Evolutionary conservation across 2,113 vertebrate species (phyloP).

Genomic region (Dicaeum eximium): DNA sequence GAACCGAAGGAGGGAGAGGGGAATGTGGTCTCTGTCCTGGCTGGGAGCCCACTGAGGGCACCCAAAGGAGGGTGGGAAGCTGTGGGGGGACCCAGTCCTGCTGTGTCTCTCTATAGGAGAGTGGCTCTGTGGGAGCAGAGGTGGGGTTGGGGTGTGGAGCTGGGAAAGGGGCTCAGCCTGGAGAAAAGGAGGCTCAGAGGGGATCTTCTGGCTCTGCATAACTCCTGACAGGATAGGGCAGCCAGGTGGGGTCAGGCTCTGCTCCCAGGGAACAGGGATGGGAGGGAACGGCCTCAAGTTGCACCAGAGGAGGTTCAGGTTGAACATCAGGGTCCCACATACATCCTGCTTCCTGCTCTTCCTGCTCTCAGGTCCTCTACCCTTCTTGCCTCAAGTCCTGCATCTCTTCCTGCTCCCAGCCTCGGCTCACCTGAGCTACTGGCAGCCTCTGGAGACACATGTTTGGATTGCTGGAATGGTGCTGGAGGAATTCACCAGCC

Average conservation of each 20-base stretch:
- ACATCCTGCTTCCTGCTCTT: neutral
- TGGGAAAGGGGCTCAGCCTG: neutral
- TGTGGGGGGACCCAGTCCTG: rapidly evolving
- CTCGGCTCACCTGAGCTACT: neutral
- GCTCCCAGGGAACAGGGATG: neutral
- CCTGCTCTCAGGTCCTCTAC: neutral
- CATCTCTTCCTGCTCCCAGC: neutral
- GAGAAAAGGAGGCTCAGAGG: neutral
- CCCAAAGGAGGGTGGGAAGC: neutral
- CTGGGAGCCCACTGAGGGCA: neutral
- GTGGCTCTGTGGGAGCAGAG: neutral
- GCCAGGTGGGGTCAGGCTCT: rapidly evolving
- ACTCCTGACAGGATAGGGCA: neutral
- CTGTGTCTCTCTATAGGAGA: rapidly evolving
- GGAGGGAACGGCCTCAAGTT: rapidly evolving
- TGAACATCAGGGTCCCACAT: neutral
- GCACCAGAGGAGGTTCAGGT: rapidly evolving
- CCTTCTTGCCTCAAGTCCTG: neutral
- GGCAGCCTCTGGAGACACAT: neutral
- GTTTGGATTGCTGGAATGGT: neutral
- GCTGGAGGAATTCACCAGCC: neutral
- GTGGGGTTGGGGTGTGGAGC: neutral
- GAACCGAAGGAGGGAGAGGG: neutral
- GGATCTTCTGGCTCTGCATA: neutral
- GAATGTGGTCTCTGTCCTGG: neutral